These are phyloP conservation scores for Paratrypauchen microcephalus DNA, from an alignment of 2,797 vertebrate species.

Conservation along the genomic window DNA sequence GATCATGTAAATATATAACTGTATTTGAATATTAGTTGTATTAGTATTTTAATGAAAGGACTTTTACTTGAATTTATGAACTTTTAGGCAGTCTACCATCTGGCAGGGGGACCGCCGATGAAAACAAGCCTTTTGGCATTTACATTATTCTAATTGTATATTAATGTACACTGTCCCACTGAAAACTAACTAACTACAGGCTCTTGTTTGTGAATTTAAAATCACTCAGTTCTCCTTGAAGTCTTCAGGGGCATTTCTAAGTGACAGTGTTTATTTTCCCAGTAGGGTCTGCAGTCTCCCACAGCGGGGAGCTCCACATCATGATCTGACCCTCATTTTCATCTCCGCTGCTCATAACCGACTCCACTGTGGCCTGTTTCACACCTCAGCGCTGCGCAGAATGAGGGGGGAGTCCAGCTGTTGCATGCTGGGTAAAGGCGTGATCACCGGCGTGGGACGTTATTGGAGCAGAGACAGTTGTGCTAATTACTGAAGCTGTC, in stretches of 20 bases:
- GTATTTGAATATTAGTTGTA: too few species aligned
- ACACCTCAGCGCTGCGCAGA: slow-evolving; percentile 40
- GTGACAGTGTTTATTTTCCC: background rate
- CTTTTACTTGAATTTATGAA: too few species aligned
- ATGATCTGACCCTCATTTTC: slow-evolving; percentile 35
- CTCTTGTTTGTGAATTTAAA: background rate
- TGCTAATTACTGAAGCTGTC: slow-evolving; percentile 47
- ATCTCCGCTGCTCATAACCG: slow-evolving; percentile 32
- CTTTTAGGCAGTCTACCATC: too few species aligned
- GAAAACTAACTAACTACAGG: too few species aligned
- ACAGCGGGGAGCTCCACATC: slow-evolving; percentile 2
- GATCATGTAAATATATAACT: too few species aligned
- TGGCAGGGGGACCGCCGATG: too few species aligned
- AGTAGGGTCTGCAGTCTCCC: background rate
- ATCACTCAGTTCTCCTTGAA: background rate
- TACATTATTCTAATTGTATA: too few species aligned
- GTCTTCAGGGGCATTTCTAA: background rate
- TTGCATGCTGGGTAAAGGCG: slow-evolving; percentile 57
- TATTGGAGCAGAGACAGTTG: slow-evolving; percentile 54
- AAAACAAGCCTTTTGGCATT: too few species aligned
- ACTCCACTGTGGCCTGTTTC: slow-evolving; percentile 23
- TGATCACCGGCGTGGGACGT: slow-evolving; percentile 48
- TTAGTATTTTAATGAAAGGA: too few species aligned
- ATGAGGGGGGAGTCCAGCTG: slow-evolving; percentile 45
- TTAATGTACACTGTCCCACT: too few species aligned